Evolutionary conservation across 2,797 vertebrate species (phyloP).

Genomic region (Dicrostonyx torquatus): DNA sequence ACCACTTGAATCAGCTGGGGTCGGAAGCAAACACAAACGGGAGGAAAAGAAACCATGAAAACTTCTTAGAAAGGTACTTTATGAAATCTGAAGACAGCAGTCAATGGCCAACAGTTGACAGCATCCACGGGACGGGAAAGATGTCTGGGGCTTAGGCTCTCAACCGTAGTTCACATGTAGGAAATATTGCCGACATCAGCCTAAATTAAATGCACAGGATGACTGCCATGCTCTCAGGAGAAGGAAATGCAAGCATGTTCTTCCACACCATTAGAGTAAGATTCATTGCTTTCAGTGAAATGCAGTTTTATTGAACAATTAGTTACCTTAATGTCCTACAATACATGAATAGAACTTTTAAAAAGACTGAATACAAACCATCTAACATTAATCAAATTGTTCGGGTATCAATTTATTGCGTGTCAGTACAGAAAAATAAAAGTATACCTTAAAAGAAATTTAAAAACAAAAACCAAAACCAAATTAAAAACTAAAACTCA

Average conservation of each 20-base stretch:
- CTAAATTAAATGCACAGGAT: background rate
- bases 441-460: constrained; percentile 89
- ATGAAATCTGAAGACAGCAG: background rate
- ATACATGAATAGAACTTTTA: constrained; percentile 43
- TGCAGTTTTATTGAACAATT: constrained; percentile 63
- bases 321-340: constrained; percentile 47
- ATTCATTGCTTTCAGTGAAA: constrained; percentile 59
- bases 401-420: constrained; percentile 95
- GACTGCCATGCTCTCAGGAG: background rate
- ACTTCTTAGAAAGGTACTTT: background rate
- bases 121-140: background rate
- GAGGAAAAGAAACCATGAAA: background rate
- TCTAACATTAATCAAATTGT: constrained; percentile 83
- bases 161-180: background rate
- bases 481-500: background rate
- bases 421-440: constrained; percentile 95
- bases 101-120: background rate
- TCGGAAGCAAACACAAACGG: background rate
- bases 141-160: background rate
- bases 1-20: background rate
- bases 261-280: constrained; percentile 45
- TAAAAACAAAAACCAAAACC: constrained; percentile 72
- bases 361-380: constrained; percentile 79
- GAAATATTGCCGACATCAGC: background rate
- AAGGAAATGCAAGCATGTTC: constrained; percentile 37